Base-by-base conservation (phyloP, 1,140 invertebrate species). In the Lanistes nyassanus region DNA sequence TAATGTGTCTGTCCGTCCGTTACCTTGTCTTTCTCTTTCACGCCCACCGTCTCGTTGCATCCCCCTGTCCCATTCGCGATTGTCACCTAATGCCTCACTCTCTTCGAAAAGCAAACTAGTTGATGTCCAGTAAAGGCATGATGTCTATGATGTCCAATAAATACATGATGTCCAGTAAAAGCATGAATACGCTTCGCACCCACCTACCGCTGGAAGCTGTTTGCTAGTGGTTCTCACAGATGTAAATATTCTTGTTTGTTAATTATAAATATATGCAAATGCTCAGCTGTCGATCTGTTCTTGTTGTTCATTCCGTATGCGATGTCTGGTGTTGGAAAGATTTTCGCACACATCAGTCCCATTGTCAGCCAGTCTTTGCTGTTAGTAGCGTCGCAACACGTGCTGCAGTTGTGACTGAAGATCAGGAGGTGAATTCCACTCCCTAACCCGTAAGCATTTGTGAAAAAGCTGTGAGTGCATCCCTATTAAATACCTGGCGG, bases 201-300 rank as follows among this genome's bases (percentile, higher is more conserved):
- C 42, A 47, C 42, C 42, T 47, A 16, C 42, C 42, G 42, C 19
- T 47, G 9, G 42, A 47, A 9, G 42, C 42, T 47, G 42, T 65
- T 65, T 65, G 62, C 34, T 36, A 65, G 62, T 36, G 26, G 36
- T 31, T 65, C 26, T 34, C 42, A 47, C 36, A 34, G 62, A 39
- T 67, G 65, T 67, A 67, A 67, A 67, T 67, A 67, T 51, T 70
- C 53, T 56, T 70, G 68, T 70, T 36, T n/a, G 51, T 70, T 55
- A 55, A 55, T 70, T 70, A 70, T 70, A 56, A 70, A 70, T 31
- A 56, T 56, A 70, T 58, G 53, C 51, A 56, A 56, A 37, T 70
- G 51, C 53, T 56, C 68, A 67, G 36, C 37, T 42, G 39, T 56
- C 36, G 6, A 56, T 70, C 7, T 69, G n/a, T 69, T 9, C 31